Base-by-base conservation (phyloP, 2,113 vertebrate genomes). In the Phrynocephalus versicolor region DNA sequence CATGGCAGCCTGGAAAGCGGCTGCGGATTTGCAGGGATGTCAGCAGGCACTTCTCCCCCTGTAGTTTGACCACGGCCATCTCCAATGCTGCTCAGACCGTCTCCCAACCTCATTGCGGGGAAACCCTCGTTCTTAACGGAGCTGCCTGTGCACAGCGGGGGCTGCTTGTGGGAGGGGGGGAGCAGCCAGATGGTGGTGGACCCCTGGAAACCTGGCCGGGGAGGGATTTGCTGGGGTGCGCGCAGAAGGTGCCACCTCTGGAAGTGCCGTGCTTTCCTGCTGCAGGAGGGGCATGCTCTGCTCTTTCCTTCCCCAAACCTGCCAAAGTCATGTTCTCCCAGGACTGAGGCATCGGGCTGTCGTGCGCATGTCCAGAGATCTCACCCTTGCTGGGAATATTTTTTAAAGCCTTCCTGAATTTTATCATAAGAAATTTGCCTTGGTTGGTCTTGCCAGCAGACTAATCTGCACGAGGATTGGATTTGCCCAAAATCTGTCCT, bases 261-360 rank as follows among this genome's bases (percentile, higher is more conserved):
- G 45, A 10, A n/a, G n/a, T n/a, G n/a, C n/a, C n/a, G n/a, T n/a
- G n/a, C n/a, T n/a, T n/a, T n/a, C n/a, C n/a, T n/a, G n/a, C n/a
- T n/a, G n/a, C n/a, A n/a, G n/a, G n/a, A n/a, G n/a, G n/a, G n/a
- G n/a, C n/a, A n/a, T 33, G 27, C 0, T 9, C 14, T 88, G 89
- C 93, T 88, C 89, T 72, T 35, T 93, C 79, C 85, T 92, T 91
- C 84, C 80, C 23, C 0, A 35, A 75, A 60, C 85, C 89, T 85
- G 75, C 83, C 90, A 91, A 88, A 91, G 87, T 51, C 1, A 2
- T 83, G 0, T 1, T 0, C 74, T 89, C 72, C 15, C 65, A 18
- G 23, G 81, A 18, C 30, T 75, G 85, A 30, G 85, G 88, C 87
- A 72, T 67, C 14, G 72, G 41, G 13, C 33, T 51, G 14, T 3